phyloP scores from a whole-genome alignment of 92 coral and sea anemone genomes.

The Epizoanthus stellaris region DNA sequence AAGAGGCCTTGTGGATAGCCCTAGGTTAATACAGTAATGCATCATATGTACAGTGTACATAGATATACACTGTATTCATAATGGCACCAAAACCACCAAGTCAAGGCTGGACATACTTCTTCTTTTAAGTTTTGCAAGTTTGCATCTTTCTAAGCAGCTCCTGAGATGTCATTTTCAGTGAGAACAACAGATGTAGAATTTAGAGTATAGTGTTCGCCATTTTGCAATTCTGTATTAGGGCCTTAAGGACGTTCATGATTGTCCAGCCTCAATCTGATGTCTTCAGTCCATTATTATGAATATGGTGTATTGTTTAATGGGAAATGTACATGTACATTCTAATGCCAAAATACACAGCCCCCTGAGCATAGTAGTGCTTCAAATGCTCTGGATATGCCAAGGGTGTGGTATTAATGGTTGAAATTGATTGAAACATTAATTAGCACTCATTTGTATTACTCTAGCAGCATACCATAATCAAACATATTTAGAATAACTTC shows the following conservation, averaged over 20 bases:
- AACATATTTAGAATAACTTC: slow-evolving; percentile 35
- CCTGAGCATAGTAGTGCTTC: not conserved
- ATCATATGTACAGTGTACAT: not conserved
- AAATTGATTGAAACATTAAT: not conserved
- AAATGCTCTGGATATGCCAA: slow-evolving; percentile 8
- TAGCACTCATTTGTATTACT: slow-evolving; percentile 34
- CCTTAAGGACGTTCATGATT: slow-evolving; percentile 10
- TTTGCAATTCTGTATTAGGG: slow-evolving; percentile 21
- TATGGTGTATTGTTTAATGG: too few relatives aligned
- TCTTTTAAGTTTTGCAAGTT: slow-evolving; percentile 24
- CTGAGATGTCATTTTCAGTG: slow-evolving; percentile 18
- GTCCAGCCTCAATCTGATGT: not conserved
- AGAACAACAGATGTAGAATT: slow-evolving; percentile 28
- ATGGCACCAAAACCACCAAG: slow-evolving; percentile 31
- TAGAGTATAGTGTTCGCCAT: slow-evolving; percentile 1
- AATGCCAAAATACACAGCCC: slow-evolving; percentile 10
- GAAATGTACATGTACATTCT: not conserved
- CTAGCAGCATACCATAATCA: slow-evolving; percentile 21
- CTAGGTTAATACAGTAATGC: slow-evolving; percentile 17
- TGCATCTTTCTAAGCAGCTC: slow-evolving; percentile 31
- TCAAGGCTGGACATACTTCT: slow-evolving; percentile 19
- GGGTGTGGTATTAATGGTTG: slow-evolving; percentile 17
- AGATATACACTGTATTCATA: slow-evolving; percentile 15
- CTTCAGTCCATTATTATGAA: too few relatives aligned
- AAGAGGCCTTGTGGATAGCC: slow-evolving; percentile 25